Base-by-base conservation (phyloP, 23 tunicate genomes). In the Phallusia fumigata region DNA sequence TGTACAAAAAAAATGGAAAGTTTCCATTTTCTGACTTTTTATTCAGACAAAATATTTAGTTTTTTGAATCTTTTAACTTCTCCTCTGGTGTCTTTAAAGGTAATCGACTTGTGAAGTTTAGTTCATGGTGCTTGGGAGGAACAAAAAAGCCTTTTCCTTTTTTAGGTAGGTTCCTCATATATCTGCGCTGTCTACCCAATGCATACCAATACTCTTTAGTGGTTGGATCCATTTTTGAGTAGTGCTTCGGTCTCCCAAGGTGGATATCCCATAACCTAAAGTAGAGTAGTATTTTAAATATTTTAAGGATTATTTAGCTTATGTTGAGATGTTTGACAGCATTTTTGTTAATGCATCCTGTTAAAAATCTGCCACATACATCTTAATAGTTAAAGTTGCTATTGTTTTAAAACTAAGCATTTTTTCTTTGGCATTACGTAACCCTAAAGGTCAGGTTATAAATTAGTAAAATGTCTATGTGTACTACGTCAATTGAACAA, bases 191-290 rank as follows among this genome's bases (percentile, higher is more conserved):
- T 2, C 65, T 53, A 44, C 47, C 32, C 19, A 94, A 69, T 33
- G 84, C 73, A n/a, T 52, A 49, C 98, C 98, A 94, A 52, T 89
- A 94, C 64, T 89, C 90, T 53, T 87, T 85, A 0, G 88, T 89
- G 47, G 83, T 81, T 0, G 94, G 90, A 65, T 83, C 87, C 40
- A 35, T 33, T 19, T 94, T 90, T 13, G 50, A 15, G 75, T 79
- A 94, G 12, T 82, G 47, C 53, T 78, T 78, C 32, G 90, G 88
- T 34, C 78, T 65, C 19, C 98, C 98, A 36, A 76, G 45, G 75
- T 89, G 90, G 19, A 94, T 79, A 3, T 74, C 76, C 98, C 98
- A 93, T 30, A 93, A 78, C 96, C 96, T 91, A 65, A 40, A 47
- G 45, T 19, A 76, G 31, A 78, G 75, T 22, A 21, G 8, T 58